Percentiles rank a stretch among this genome's conserved stretches.
Evolutionary conservation across 2,888 invertebrate genomes (phyloP).

Genomic region (Pollenia griseotomentosa): DNA sequence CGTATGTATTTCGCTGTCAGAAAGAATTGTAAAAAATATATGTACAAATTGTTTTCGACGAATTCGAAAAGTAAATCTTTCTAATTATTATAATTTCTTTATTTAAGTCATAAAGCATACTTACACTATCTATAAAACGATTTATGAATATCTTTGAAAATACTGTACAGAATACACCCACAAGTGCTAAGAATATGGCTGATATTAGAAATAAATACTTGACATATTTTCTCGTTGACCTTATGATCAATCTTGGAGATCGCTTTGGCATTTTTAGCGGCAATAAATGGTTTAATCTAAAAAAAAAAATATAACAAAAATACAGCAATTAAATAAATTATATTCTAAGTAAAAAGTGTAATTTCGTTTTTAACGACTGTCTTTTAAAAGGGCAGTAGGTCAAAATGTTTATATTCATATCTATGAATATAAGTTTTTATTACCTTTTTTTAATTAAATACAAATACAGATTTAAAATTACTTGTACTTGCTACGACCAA

Average conservation of each 20-base stretch:
- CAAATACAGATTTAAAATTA: conserved; percentile 1
- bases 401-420: background rate
- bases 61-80: too few species aligned
- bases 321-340: conserved; percentile 16
- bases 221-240: conserved; percentile 58
- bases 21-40: too few species aligned
- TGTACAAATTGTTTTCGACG: too few species aligned
- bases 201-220: conserved; percentile 56
- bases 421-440: background rate
- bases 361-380: background rate
- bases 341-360: background rate
- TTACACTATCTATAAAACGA: conserved; percentile 67
- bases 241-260: conserved; percentile 62
- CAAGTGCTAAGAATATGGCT: conserved; percentile 26
- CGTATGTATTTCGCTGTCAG: too few species aligned
- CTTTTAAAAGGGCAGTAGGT: background rate
- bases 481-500: background rate
- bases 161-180: conserved; percentile 55
- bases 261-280: conserved; percentile 58
- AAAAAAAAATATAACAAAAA: background rate
- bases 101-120: conserved; percentile 13
- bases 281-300: conserved; percentile 3
- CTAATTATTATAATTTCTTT: too few species aligned
- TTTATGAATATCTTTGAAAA: conserved; percentile 57
- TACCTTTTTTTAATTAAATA: conserved; percentile 20